phyloP scores from a whole-genome alignment of 2,888 invertebrate genomes.

The Acanthoscelides obtectus region DNA sequence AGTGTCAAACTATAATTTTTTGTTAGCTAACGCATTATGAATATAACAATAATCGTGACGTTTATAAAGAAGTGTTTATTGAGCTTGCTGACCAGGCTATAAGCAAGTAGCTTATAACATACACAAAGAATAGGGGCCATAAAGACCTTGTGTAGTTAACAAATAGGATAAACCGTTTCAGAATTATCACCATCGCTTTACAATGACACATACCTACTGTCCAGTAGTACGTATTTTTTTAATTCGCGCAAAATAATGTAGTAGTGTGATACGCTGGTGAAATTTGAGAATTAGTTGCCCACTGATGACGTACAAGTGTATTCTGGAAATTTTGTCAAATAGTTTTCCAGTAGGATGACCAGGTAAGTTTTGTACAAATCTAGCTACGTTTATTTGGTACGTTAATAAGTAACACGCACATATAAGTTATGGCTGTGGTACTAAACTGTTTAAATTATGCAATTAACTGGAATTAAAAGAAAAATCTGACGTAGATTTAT shows the following conservation, averaged over 20 bases:
- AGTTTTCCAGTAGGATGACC: neutral
- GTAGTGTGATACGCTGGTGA: neutral
- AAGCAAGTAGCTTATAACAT: conserved; percentile 38
- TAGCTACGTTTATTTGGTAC: too few species aligned
- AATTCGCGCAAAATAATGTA: conserved; percentile 13
- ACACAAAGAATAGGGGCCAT: conserved; percentile 44
- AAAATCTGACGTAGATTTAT: too few species aligned
- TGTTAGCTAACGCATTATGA: too few species aligned
- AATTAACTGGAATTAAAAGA: too few species aligned
- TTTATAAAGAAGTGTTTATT: neutral
- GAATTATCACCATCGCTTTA: conserved; percentile 41
- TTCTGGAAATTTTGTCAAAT: neutral
- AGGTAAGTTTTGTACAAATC: neutral
- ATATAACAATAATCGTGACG: too few species aligned
- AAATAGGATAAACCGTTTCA: conserved; percentile 44
- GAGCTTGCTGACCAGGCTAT: conserved; percentile 19
- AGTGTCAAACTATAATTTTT: too few species aligned
- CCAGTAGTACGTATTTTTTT: conserved; percentile 25
- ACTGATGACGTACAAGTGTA: neutral
- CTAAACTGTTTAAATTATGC: too few species aligned
- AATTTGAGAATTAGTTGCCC: neutral
- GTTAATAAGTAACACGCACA: too few species aligned
- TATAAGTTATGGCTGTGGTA: too few species aligned
- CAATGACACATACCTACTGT: conserved; percentile 38
- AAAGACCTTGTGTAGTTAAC: conserved; percentile 45